Percentiles rank a stretch among this genome's conserved stretches.
These are phyloP conservation scores for Rutilus rutilus DNA, from an alignment of 2,113 vertebrate genomes.

Conservation along the genomic window DNA sequence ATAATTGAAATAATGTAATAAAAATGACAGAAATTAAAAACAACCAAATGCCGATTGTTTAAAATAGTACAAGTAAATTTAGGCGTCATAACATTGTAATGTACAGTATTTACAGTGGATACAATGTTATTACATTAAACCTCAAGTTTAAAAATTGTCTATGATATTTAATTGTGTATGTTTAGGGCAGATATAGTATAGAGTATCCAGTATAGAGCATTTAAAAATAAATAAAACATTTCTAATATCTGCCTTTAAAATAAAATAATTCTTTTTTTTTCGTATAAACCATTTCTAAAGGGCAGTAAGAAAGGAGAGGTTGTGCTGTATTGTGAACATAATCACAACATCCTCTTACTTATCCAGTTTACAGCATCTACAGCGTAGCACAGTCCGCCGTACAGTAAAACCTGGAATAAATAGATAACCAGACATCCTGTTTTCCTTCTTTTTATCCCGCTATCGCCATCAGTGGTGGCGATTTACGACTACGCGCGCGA, in stretches of 20 bases:
- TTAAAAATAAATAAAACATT: no score
- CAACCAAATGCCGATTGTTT: not conserved
- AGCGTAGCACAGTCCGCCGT: not conserved
- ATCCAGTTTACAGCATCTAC: not conserved
- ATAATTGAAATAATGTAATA: not conserved
- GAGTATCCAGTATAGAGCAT: not conserved
- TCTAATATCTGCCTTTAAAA: no score
- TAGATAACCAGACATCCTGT: not conserved
- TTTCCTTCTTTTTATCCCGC: not conserved
- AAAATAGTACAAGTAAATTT: not conserved
- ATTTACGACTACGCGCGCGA: constrained; percentile 97
- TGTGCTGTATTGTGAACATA: not conserved
- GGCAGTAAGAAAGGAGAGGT: not conserved
- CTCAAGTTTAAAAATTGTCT: no score
- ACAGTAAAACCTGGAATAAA: not conserved
- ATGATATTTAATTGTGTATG: no score
- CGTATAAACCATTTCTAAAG: not conserved
- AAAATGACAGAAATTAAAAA: not conserved
- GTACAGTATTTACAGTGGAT: not conserved
- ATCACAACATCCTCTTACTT: not conserved
- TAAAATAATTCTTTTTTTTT: no score
- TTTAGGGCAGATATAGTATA: not conserved
- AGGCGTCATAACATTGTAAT: not conserved
- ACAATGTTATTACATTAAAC: no score
- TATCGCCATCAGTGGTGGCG: constrained; percentile 85